These are phyloP conservation scores for Rhinopomastus cyanomelas DNA, from an alignment of 2,113 vertebrate species.

Conservation along the genomic window DNA sequence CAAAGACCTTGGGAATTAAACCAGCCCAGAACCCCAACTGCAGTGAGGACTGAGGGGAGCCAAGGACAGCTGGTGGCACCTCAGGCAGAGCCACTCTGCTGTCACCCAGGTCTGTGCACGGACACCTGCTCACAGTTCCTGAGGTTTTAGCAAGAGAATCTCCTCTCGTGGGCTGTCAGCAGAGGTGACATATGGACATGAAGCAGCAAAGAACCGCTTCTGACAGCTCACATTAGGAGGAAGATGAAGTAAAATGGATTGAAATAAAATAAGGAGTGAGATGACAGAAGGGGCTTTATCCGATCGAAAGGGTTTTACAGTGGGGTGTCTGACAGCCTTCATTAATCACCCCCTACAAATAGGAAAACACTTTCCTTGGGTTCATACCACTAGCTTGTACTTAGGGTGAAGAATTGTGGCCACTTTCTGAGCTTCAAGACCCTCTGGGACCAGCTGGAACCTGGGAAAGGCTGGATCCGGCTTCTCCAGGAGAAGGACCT, in stretches of 20 bases:
- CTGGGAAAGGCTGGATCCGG: too few species aligned
- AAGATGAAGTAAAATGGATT: slow-evolving; percentile 53
- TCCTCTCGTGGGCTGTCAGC: slow-evolving; percentile 40
- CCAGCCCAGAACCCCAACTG: rapidly evolving
- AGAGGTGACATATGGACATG: not conserved
- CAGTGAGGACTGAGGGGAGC: not conserved
- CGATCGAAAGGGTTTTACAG: slow-evolving; percentile 29
- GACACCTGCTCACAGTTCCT: rapidly evolving
- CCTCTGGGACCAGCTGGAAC: too few species aligned
- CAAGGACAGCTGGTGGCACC: not conserved
- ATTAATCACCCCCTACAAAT: not conserved
- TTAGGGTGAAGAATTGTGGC: not conserved
- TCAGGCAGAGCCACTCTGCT: rapidly evolving
- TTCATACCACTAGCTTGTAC: not conserved
- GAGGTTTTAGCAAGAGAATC: not conserved
- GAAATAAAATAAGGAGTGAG: slow-evolving; percentile 61
- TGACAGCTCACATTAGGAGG: slow-evolving; percentile 64
- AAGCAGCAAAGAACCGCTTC: not conserved
- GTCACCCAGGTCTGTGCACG: rapidly evolving
- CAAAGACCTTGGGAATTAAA: rapidly evolving
- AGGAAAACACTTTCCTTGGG: not conserved
- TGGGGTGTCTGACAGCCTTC: not conserved
- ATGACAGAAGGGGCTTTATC: slow-evolving; percentile 31
- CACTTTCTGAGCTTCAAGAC: too few species aligned
- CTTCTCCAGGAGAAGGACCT: too few species aligned